Evolutionary conservation across 1,140 invertebrate genomes (phyloP).

Genomic region (Wiebesia pumilae): DNA sequence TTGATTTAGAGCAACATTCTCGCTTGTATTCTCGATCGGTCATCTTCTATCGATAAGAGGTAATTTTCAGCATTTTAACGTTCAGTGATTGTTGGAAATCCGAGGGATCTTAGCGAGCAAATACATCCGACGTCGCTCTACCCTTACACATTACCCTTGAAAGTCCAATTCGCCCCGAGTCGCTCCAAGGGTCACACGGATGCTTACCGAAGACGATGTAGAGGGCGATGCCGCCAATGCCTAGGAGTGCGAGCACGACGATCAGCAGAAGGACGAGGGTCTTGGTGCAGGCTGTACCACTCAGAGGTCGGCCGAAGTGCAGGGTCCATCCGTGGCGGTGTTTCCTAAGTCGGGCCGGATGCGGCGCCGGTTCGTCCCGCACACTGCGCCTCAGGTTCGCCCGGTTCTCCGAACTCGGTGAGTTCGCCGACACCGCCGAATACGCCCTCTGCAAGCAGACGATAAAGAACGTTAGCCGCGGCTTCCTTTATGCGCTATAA

Average conservation of each 20-base stretch:
- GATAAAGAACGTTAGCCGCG: background rate
- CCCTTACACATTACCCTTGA: too few species aligned
- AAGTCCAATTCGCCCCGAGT: too few species aligned
- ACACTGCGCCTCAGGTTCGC: slow-evolving; percentile 70
- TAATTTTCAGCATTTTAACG: too few species aligned
- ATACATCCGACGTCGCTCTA: too few species aligned
- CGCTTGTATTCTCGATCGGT: too few species aligned
- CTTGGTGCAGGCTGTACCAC: slow-evolving; percentile 65
- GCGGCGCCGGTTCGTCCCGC: slow-evolving; percentile 69
- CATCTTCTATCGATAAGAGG: too few species aligned
- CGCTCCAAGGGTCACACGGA: too few species aligned
- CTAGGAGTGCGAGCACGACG: slow-evolving; percentile 65
- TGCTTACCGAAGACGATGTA: slow-evolving; percentile 71
- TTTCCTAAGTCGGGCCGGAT: slow-evolving; percentile 69
- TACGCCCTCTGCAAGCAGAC: slow-evolving; percentile 67
- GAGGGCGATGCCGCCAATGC: slow-evolving; percentile 67
- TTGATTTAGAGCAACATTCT: too few species aligned
- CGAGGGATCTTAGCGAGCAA: too few species aligned
- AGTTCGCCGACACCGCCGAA: slow-evolving; percentile 68
- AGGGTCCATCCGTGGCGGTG: slow-evolving; percentile 71
- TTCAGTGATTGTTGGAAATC: too few species aligned
- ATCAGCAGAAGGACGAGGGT: slow-evolving; percentile 66
- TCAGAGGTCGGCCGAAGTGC: slow-evolving; percentile 67
- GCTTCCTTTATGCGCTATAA: too few species aligned
- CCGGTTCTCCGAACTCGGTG: slow-evolving; percentile 70